These are phyloP conservation scores for Nymphalis io DNA, from an alignment of 1,140 invertebrate genomes.

Conservation along the genomic window DNA sequence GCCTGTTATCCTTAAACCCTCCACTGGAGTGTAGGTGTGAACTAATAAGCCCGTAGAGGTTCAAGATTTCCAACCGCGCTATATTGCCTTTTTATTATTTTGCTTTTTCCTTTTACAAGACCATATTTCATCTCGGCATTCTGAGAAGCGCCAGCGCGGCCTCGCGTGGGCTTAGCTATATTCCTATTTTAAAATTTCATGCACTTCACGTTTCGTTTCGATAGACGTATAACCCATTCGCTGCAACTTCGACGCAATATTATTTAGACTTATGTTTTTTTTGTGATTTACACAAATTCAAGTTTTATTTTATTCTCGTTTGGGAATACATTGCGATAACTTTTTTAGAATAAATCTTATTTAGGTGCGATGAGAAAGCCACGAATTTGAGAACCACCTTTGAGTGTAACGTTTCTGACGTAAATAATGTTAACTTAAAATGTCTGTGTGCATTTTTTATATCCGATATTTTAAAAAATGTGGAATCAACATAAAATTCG, in stretches of 20 bases:
- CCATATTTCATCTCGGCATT: conserved; percentile 46
- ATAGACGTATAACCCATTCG: neutral
- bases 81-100: conserved; percentile 41
- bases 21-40: conserved; percentile 44
- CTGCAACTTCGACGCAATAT: neutral
- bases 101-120: conserved; percentile 44
- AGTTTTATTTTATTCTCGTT: too few relatives aligned
- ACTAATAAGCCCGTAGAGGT: conserved; percentile 48
- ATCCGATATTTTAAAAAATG: neutral
- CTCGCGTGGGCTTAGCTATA: conserved; percentile 36
- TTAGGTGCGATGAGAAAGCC: too few relatives aligned
- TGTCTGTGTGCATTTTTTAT: neutral
- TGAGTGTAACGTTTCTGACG: too few relatives aligned
- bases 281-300: neutral
- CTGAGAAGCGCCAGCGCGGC: conserved; percentile 36
- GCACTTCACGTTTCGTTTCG: conserved; percentile 27
- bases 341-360: too few relatives aligned
- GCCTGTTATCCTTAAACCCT: conserved; percentile 23
- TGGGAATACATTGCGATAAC: too few relatives aligned
- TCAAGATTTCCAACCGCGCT: conserved; percentile 32
- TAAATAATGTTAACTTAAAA: too few relatives aligned
- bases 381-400: too few relatives aligned
- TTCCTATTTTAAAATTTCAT: conserved; percentile 45
- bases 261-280: neutral
- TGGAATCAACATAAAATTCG: neutral